Conservation (phyloP, 2,888 invertebrate species). For the Dyspetes luteomarginatus region DNA sequence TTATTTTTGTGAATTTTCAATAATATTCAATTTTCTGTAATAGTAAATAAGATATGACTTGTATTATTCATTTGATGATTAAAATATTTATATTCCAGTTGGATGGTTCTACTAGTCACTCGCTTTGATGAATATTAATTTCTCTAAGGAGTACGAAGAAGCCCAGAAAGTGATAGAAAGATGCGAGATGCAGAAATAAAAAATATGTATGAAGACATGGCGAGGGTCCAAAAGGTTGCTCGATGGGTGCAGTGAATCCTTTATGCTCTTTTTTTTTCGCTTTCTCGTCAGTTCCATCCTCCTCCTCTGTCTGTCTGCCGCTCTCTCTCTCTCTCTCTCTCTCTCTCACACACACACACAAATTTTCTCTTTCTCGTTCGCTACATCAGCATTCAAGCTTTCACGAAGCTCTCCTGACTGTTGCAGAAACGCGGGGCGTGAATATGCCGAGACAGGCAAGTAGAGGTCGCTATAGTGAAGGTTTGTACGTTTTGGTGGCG, state of each 20-base stretch:
- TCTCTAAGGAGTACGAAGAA: background rate
- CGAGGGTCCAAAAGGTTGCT: conserved; percentile 46
- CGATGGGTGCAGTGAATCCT: conserved; percentile 8
- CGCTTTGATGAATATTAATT: conserved; percentile 52
- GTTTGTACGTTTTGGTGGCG: conserved; percentile 18
- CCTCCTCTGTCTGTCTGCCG: background rate
- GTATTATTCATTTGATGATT: conserved; percentile 18
- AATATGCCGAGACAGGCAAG: conserved; percentile 31
- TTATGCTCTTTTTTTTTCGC: conserved; percentile 15
- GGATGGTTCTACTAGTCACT: conserved; percentile 21
- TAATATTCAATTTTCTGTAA: no score
- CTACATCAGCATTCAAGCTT: conserved; percentile 42
- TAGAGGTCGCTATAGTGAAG: conserved; percentile 14
- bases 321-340: no score
- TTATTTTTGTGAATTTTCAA: no score
- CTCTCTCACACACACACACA: no score
- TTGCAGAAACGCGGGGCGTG: conserved; percentile 42
- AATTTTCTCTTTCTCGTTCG: background rate
- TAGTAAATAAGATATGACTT: no score
- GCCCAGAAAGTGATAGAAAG: background rate
- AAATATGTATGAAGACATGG: conserved; percentile 52
- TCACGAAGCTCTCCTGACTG: conserved; percentile 26
- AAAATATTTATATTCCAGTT: conserved; percentile 14
- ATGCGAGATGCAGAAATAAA: conserved; percentile 25
- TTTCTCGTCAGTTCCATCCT: background rate